Conservation (phyloP, 1,140 invertebrate genomes). For the Vanessa atalanta region DNA sequence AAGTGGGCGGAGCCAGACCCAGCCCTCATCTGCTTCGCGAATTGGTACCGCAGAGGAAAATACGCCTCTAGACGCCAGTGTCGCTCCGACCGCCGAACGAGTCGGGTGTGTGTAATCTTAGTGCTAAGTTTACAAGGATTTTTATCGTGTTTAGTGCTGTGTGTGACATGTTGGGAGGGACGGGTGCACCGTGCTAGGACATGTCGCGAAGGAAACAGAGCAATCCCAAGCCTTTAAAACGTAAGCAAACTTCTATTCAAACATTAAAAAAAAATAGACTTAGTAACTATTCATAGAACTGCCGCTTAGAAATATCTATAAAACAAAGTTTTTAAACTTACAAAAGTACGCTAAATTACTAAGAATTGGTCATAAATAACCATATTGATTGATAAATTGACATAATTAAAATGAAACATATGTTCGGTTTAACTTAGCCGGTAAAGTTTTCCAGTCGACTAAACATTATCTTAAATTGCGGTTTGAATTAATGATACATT, state of each 20-base stretch:
- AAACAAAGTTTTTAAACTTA: background rate
- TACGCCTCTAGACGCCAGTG: conserved; percentile 54
- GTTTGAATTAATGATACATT: conserved; percentile 1
- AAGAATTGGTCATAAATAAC: too few relatives aligned
- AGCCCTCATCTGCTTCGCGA: conserved; percentile 53
- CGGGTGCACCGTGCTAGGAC: conserved; percentile 62
- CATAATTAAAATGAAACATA: too few relatives aligned
- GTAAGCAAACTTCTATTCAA: conserved; percentile 66
- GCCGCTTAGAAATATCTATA: too few relatives aligned
- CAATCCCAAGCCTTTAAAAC: conserved; percentile 84
- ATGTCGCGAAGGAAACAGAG: conserved; percentile 84
- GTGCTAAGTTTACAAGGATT: conserved; percentile 44
- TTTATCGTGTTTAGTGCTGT: conserved; percentile 56
- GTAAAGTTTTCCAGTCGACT: conserved; percentile 1
- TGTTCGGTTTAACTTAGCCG: background rate
- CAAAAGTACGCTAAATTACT: background rate
- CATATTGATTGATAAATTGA: too few relatives aligned
- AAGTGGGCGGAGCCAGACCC: conserved; percentile 55
- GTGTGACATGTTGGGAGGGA: conserved; percentile 65
- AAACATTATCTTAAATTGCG: background rate
- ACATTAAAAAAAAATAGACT: background rate
- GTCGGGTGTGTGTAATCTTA: conserved; percentile 40
- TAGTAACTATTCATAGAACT: background rate
- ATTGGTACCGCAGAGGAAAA: conserved; percentile 46
- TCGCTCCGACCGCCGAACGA: conserved; percentile 46